Evolutionary conservation across 2,888 invertebrate genomes (phyloP).

Genomic region (Hybos culiciformis): DNA sequence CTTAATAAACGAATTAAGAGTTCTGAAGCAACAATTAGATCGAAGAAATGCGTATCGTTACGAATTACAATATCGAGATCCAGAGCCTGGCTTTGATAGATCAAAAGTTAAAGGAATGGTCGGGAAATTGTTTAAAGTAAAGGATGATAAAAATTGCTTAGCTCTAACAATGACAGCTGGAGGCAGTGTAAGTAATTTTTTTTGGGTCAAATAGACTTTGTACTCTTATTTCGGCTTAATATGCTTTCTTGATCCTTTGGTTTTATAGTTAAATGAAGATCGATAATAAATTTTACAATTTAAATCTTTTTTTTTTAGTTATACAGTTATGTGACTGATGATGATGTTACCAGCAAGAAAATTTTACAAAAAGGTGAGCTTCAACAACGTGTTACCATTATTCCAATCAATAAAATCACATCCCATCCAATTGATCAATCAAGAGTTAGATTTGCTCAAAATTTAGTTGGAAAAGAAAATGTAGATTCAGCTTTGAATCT

Average conservation of each 20-base stretch:
- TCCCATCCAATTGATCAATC: conserved; percentile 45
- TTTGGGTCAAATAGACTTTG: too few species aligned
- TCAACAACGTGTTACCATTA: conserved; percentile 67
- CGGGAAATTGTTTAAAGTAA: conserved; percentile 62
- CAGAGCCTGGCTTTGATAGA: conserved; percentile 57
- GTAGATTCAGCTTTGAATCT: conserved; percentile 70
- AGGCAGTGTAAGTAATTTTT: conserved; percentile 54
- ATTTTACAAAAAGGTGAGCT: conserved; percentile 72
- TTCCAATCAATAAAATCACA: conserved; percentile 80
- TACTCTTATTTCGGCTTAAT: too few species aligned
- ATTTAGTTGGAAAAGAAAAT: conserved; percentile 63
- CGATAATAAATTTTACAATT: background rate
- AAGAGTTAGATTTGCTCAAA: conserved; percentile 52
- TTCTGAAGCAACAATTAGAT: conserved; percentile 32
- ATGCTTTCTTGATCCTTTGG: background rate
- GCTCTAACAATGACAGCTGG: conserved; percentile 81
- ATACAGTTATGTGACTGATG: conserved; percentile 82
- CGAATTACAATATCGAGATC: conserved; percentile 61
- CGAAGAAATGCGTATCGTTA: conserved; percentile 26
- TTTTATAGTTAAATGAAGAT: conserved; percentile 2
- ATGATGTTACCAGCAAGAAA: conserved; percentile 69
- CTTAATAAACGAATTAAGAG: conserved; percentile 42
- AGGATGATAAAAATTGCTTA: conserved; percentile 52
- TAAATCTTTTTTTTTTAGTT: conserved; percentile 42
- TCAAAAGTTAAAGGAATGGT: conserved; percentile 61